phyloP scores from a whole-genome alignment of 2,888 invertebrate species.

The Unio pictorum region DNA sequence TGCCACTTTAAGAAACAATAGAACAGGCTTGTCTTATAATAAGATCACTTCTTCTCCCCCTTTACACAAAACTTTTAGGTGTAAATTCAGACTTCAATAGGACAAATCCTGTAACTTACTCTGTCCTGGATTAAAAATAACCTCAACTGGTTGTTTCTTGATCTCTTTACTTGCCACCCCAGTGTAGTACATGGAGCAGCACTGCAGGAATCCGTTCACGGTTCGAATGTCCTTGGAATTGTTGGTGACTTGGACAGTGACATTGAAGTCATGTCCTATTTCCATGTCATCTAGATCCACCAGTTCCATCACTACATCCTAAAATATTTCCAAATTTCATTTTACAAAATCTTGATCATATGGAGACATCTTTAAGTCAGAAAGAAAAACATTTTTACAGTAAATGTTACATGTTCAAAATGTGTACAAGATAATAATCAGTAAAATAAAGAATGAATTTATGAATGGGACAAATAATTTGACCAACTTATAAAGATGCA shows the following conservation, averaged over 20 bases:
- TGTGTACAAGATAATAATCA: too few relatives aligned
- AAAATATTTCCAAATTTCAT: not conserved
- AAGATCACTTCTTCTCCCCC: too few relatives aligned
- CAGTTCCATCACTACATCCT: conserved; percentile 14
- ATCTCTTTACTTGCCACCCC: conserved; percentile 3
- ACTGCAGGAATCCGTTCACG: conserved; percentile 3
- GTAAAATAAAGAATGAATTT: too few relatives aligned
- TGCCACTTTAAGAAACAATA: too few relatives aligned
- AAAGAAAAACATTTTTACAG: too few relatives aligned
- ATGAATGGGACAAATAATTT: too few relatives aligned
- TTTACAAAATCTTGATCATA: not conserved
- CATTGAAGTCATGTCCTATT: conserved; percentile 7
- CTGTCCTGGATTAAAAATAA: not conserved
- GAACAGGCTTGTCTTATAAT: too few relatives aligned
- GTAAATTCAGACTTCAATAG: too few relatives aligned
- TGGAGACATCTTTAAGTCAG: too few relatives aligned
- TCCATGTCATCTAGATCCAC: conserved; percentile 3
- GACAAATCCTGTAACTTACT: conserved; percentile 1
- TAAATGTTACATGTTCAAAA: too few relatives aligned
- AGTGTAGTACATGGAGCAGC: conserved; percentile 10
- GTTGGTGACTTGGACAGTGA: conserved; percentile 9
- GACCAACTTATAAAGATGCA: too few relatives aligned
- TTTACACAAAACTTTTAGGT: too few relatives aligned
- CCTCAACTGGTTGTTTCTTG: not conserved
- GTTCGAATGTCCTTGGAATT: conserved; percentile 2